These are phyloP conservation scores for Tetranychus piercei DNA, from an alignment of 2,888 invertebrate species.

Conservation along the genomic window DNA sequence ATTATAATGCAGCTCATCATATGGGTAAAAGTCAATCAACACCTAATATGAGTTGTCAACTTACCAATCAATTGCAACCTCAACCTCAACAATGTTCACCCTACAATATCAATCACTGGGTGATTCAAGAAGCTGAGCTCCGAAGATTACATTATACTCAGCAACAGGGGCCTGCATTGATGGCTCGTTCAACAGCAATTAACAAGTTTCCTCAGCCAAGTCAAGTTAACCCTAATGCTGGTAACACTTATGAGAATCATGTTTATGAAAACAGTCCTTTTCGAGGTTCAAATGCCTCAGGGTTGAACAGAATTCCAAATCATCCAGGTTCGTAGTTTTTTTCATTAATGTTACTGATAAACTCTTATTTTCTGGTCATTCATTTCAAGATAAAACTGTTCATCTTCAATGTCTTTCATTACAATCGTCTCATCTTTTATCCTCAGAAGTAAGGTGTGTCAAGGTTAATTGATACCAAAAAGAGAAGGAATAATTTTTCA, in stretches of 20 bases:
- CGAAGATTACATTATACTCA: slow-evolving; percentile 37
- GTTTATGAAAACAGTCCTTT: slow-evolving; percentile 11
- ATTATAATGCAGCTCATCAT: too few relatives aligned
- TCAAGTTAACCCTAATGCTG: neutral
- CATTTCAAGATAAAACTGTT: neutral
- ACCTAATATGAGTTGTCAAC: too few relatives aligned
- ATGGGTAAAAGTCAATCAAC: too few relatives aligned
- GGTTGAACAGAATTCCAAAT: neutral
- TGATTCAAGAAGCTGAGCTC: slow-evolving; percentile 80
- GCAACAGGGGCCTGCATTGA: neutral
- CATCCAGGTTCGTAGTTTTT: neutral
- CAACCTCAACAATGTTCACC: neutral
- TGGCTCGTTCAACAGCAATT: neutral
- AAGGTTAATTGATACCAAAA: neutral
- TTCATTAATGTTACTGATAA: neutral
- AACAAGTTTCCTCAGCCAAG: neutral
- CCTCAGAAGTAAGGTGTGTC: neutral
- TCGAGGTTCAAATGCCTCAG: neutral
- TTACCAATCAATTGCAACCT: neutral
- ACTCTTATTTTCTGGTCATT: neutral
- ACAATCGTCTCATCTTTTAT: neutral
- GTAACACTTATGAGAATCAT: slow-evolving; percentile 5
- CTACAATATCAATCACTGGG: slow-evolving; percentile 54
- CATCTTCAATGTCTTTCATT: neutral
- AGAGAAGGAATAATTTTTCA: neutral